Evolutionary conservation across 2,797 vertebrate genomes (phyloP), one percentile per base, ranked within the genome.

Genomic region (Gouania willdenowi): DNA sequence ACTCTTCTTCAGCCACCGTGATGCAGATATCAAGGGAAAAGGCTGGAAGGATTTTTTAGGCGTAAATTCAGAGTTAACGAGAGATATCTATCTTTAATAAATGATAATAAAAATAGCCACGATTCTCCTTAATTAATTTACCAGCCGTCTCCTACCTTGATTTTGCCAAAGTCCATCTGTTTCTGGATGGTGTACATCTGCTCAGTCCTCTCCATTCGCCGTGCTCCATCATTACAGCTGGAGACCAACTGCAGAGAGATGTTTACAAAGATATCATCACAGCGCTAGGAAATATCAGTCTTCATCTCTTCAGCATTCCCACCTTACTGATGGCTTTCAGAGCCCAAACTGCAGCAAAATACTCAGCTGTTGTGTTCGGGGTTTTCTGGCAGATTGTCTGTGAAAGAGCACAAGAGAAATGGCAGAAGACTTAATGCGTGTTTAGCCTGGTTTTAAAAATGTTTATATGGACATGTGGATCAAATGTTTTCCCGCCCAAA

Each of bases 301-400:
- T 4, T 22, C 14, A 26, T 7, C 0, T 11, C 17, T n/a, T 15
- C 6, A 9, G 15, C 15, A 9, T 17, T 9, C 23, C 44, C 77
- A 98, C 97, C 94, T 94, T 97, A 77, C 94, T 98, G 66, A 97
- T 93, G 68, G 94, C 92, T 6, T 94, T 88, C 45, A 99, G 71
- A 0, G 97, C 90, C 4, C 83, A 90, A 18, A 82, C 82, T 14
- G 93, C 91, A 8, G 91, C 89, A 42, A 84, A 89, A 12, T 91
- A 92, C 1, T 84, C 88, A 0, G 84, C 66, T 1, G 75, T 41
- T 59, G 59, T 54, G 1, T 74, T 28, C 9, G 71, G 73, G 0
- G 91, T 92, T 87, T 96, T 97, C 47, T 98, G 92, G 58, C 93
- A 93, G 60, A 98, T 90, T 0, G 96, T 98, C 96, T 99, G 47